A percentile compares a stretch with the other conserved stretches of the same genome.
phyloP scores from a whole-genome alignment of 1,140 invertebrate species.

The Saxidomus purpurata region DNA sequence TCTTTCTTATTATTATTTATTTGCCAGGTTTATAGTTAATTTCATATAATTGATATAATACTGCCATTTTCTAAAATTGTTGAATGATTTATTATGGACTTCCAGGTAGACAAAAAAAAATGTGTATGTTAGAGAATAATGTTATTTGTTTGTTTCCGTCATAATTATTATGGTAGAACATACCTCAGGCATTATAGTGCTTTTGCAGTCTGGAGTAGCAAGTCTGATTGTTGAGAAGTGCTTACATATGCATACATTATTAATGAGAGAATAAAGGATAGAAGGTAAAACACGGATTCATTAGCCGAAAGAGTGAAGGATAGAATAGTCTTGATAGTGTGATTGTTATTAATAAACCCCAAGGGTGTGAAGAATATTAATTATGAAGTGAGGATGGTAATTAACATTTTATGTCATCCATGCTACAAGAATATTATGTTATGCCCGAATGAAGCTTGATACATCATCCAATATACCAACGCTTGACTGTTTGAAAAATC shows the following conservation, averaged over 20 bases:
- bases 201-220: not conserved
- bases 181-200: not conserved
- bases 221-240: not conserved
- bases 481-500: too few relatives aligned
- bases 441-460: not conserved
- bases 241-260: conserved; percentile 7
- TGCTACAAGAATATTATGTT: not conserved
- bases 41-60: not conserved
- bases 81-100: not conserved
- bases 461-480: too few relatives aligned
- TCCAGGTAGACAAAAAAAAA: not conserved
- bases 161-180: not conserved
- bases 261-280: too few relatives aligned
- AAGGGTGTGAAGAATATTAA: not conserved
- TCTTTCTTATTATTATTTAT: not conserved
- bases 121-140: too few relatives aligned
- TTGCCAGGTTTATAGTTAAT: not conserved
- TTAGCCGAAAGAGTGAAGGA: too few relatives aligned
- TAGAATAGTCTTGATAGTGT: not conserved
- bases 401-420: not conserved
- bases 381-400: not conserved
- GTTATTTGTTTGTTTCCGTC: too few relatives aligned
- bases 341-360: conserved; percentile 15
- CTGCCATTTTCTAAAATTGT: not conserved
- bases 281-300: too few relatives aligned